Conservation (phyloP, 2,113 vertebrate species). For the Ascaphus truei region DNA sequence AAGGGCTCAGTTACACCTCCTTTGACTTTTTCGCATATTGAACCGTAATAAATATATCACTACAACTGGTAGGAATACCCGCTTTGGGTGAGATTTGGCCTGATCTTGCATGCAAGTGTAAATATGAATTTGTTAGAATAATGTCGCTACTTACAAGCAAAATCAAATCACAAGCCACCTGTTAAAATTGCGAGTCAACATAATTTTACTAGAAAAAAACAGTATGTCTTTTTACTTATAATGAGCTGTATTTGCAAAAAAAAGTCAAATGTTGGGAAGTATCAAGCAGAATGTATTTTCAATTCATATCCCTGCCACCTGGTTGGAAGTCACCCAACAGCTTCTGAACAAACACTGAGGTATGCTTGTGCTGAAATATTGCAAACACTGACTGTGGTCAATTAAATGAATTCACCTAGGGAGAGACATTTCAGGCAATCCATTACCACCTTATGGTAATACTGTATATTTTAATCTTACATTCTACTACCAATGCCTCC, state of each 20-base stretch:
- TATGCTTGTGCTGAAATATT: conserved; percentile 7
- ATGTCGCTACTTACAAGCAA: not conserved
- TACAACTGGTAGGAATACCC: too few relatives aligned
- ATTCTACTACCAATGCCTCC: not conserved
- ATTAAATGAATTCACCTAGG: not conserved
- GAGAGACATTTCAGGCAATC: not conserved
- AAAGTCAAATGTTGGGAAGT: not conserved
- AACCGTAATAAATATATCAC: too few relatives aligned
- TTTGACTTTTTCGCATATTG: too few relatives aligned
- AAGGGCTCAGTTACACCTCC: too few relatives aligned
- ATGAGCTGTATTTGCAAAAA: conserved; percentile 4
- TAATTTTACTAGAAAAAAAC: not conserved
- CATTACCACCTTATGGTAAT: conserved; percentile 7
- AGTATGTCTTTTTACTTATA: conserved; percentile 18
- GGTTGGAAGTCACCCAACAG: conserved; percentile 12
- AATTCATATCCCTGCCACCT: conserved; percentile 18
- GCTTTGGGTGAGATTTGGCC: too few relatives aligned
- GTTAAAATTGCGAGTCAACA: not conserved
- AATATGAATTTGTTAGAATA: too few relatives aligned
- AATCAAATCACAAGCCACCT: conserved; percentile 2
- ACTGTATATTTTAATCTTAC: not conserved
- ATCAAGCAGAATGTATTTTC: conserved; percentile 25
- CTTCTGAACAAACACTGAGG: conserved; percentile 12
- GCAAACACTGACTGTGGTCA: conserved; percentile 28
- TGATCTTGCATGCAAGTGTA: too few relatives aligned